Conservation (phyloP, 2,113 vertebrate genomes). For the Carassius gibelio region DNA sequence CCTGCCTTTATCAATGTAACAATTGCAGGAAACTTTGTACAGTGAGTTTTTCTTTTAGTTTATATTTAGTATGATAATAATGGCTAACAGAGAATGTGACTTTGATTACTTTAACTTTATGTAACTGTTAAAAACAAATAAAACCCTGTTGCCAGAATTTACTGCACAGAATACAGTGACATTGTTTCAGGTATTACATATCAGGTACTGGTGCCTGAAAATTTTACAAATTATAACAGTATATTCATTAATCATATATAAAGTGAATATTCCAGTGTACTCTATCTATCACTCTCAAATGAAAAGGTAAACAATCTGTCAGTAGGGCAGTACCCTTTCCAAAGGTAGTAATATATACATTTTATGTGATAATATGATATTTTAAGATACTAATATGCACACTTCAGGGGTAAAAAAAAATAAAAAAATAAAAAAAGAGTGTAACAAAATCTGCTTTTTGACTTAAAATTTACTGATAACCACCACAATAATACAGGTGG, state of each 20-base stretch:
- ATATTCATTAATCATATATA: not conserved
- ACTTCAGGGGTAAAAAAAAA: too few species aligned
- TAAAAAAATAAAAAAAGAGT: too few species aligned
- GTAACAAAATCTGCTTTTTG: not conserved
- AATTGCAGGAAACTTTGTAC: not conserved
- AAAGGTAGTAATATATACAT: too few species aligned
- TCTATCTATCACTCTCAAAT: too few species aligned
- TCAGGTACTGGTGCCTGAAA: not conserved
- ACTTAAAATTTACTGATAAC: not conserved
- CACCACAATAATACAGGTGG: not conserved
- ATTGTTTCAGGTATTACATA: not conserved
- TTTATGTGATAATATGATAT: too few species aligned
- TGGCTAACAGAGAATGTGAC: not conserved
- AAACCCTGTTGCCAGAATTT: not conserved
- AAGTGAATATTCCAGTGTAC: too few species aligned
- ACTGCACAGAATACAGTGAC: not conserved
- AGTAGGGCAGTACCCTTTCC: too few species aligned
- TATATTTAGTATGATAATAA: not conserved
- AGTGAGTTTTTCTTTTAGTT: not conserved
- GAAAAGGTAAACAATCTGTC: too few species aligned
- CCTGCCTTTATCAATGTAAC: conserved; percentile 18
- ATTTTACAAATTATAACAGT: not conserved
- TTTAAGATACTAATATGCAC: too few species aligned
- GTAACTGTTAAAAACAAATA: not conserved
- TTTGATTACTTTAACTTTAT: not conserved